A percentile compares a stretch with the other conserved stretches of the same genome.
phyloP scores from a whole-genome alignment of 2,888 invertebrate species.

The Strigamia crassipes region DNA sequence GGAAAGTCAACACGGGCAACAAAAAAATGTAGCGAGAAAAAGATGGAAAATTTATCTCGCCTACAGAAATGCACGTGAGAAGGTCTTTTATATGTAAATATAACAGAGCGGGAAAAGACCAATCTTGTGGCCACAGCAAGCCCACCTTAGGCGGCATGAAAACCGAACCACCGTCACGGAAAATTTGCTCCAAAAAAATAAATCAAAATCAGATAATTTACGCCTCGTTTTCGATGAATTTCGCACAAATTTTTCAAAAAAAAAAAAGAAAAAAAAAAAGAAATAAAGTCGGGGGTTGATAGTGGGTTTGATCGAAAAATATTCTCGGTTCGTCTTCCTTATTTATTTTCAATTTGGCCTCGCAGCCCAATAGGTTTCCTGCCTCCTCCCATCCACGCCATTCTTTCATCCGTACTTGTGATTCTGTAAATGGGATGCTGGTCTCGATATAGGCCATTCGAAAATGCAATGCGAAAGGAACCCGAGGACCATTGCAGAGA shows the following conservation, averaged over 20 bases:
- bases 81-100: not conserved
- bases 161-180: too few species aligned
- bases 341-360: not conserved
- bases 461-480: not conserved
- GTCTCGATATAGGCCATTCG: not conserved
- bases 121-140: not conserved
- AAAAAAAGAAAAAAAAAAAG: too few species aligned
- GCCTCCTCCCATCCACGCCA: not conserved
- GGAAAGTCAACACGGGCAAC: not conserved
- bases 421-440: not conserved
- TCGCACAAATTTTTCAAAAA: too few species aligned
- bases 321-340: not conserved
- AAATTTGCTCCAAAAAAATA: too few species aligned
- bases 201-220: too few species aligned
- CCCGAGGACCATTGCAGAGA: not conserved
- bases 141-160: too few species aligned
- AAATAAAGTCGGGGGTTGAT: too few species aligned
- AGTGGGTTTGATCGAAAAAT: not conserved
- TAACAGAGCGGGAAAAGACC: not conserved
- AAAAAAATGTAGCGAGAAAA: not conserved
- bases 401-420: not conserved
- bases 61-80: not conserved
- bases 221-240: too few species aligned
- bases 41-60: not conserved
- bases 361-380: too few species aligned